Conservation (phyloP, 2,797 vertebrate genomes). For the Xyrichtys novacula region DNA sequence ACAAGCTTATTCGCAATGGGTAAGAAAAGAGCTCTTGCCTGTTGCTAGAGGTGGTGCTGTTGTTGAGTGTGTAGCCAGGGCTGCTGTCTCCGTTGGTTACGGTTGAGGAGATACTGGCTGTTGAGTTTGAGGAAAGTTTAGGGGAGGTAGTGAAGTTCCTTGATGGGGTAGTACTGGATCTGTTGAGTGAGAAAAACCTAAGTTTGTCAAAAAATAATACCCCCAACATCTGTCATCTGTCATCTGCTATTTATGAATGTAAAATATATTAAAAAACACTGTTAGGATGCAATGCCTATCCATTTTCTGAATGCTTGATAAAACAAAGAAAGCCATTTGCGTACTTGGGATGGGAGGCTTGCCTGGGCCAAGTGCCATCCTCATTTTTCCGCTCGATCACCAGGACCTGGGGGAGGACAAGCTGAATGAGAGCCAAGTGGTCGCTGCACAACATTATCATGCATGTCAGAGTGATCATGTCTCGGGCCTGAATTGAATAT, state of each 20-base stretch:
- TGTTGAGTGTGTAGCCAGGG: conserved; percentile 90
- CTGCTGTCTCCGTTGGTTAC: conserved; percentile 95
- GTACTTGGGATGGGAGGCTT: conserved; percentile 92
- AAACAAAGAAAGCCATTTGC: conserved; percentile 20
- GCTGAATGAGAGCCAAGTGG: conserved; percentile 39
- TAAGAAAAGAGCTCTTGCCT: conserved; percentile 68
- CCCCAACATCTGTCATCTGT: background rate
- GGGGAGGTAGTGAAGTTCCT: conserved; percentile 96
- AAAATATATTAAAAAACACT: background rate
- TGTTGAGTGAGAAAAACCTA: conserved; percentile 76
- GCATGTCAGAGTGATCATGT: conserved; percentile 23
- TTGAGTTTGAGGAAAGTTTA: conserved; percentile 92
- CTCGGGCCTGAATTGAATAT: conserved; percentile 23
- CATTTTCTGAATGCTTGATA: background rate
- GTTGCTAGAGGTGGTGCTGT: conserved; percentile 90
- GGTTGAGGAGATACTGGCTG: conserved; percentile 91
- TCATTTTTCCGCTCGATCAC: conserved; percentile 97
- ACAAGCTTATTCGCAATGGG: no score
- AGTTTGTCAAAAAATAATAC: conserved; percentile 11
- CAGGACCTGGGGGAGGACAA: conserved; percentile 87
- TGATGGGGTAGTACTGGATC: conserved; percentile 92
- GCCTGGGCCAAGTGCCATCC: conserved; percentile 96
- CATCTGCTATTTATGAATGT: background rate
- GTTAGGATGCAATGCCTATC: background rate
- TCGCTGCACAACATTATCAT: conserved; percentile 16